phyloP scores from a whole-genome alignment of 2,888 invertebrate species.

The Aplocera efformata region DNA sequence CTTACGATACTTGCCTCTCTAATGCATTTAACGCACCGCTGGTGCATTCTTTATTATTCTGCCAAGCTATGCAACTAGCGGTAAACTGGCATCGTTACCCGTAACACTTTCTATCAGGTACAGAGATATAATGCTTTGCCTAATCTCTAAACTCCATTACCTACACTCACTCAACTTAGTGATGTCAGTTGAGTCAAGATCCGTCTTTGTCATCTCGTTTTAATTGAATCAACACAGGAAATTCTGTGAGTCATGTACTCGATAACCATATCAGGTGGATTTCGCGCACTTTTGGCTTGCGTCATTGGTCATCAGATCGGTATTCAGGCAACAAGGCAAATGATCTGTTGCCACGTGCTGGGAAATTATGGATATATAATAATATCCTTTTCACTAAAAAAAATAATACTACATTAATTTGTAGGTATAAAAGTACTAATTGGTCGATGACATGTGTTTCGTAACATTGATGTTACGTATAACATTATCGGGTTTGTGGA shows the following conservation, averaged over 20 bases:
- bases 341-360: slow-evolving; percentile 8
- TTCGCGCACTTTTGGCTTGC: slow-evolving; percentile 74
- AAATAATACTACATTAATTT: no score
- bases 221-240: slow-evolving; percentile 46
- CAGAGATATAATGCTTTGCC: no score
- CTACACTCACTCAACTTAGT: no score
- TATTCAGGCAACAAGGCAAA: slow-evolving; percentile 29
- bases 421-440: no score
- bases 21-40: slow-evolving; percentile 45
- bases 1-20: slow-evolving; percentile 39
- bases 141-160: no score
- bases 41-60: slow-evolving; percentile 49
- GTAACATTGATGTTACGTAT: no score
- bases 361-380: slow-evolving; percentile 20
- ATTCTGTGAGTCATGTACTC: slow-evolving; percentile 60
- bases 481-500: not conserved
- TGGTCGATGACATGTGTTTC: no score
- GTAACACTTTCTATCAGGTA: no score
- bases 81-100: slow-evolving; percentile 25
- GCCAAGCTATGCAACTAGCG: slow-evolving; percentile 32
- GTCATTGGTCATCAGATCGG: slow-evolving; percentile 54
- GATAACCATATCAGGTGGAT: slow-evolving; percentile 46
- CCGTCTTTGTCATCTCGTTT: slow-evolving; percentile 18
- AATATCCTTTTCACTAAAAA: no score
- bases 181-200: slow-evolving; percentile 8